Evolutionary conservation across 2,113 vertebrate genomes (phyloP).

Genomic region (Thryonomys swinderianus): DNA sequence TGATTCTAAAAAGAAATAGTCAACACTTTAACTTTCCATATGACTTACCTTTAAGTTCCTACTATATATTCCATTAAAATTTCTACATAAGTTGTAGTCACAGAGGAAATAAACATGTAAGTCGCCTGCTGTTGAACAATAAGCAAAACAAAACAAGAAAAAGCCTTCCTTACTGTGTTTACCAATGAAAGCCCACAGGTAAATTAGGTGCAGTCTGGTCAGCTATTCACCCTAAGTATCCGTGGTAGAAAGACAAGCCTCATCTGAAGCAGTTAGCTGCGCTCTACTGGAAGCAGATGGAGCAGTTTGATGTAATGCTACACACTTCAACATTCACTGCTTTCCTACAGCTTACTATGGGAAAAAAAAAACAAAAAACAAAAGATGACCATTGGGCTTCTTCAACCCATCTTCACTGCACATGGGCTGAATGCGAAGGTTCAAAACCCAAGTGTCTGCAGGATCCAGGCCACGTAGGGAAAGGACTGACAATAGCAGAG

Average conservation of each 20-base stretch:
- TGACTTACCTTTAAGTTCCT: slow-evolving; percentile 52
- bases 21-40: slow-evolving; percentile 56
- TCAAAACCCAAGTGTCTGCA: not conserved
- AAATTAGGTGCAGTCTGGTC: not conserved
- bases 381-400: not conserved
- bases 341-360: not conserved
- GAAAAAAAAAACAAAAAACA: not conserved
- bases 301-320: not conserved
- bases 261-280: not conserved
- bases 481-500: not conserved
- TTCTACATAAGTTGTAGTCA: not conserved
- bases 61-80: slow-evolving; percentile 47
- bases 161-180: not conserved
- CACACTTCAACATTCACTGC: not conserved
- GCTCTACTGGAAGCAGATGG: not conserved
- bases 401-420: not conserved
- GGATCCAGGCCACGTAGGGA: not conserved
- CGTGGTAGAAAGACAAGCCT: not conserved
- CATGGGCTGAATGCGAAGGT: not conserved
- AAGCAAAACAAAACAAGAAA: slow-evolving; percentile 22
- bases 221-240: not conserved
- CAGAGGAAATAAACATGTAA: slow-evolving; percentile 12
- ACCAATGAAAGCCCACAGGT: slow-evolving; percentile 10
- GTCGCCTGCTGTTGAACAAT: not conserved
- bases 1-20: slow-evolving; percentile 57